Percentiles rank a stretch among this genome's conserved stretches.
Conservation (phyloP, 1,140 invertebrate genomes). For the Trinorchestia longiramus region DNA sequence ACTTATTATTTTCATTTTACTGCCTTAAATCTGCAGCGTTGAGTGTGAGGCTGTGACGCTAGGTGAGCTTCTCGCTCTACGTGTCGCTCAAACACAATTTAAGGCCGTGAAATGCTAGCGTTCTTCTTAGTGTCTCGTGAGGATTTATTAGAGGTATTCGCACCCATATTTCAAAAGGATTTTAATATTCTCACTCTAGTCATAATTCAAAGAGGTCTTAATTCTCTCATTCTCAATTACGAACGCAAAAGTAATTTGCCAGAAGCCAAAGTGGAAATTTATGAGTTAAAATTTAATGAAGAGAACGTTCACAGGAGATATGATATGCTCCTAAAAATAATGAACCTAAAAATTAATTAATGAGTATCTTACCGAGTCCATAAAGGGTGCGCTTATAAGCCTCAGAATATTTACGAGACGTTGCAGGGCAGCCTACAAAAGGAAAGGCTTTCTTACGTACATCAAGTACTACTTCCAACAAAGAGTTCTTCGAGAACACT, state of each 20-base stretch:
- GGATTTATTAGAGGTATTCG: background rate
- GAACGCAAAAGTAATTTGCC: background rate
- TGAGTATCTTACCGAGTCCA: background rate
- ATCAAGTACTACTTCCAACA: background rate
- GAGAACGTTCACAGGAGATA: background rate
- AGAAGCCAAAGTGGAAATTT: conserved; percentile 8
- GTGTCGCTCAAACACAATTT: background rate
- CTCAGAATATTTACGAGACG: background rate
- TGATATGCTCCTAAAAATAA: background rate
- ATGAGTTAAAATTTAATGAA: background rate
- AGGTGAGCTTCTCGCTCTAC: background rate
- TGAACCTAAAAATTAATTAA: background rate
- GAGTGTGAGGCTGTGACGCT: background rate
- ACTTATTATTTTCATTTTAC: background rate
- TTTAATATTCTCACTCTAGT: background rate
- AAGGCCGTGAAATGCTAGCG: background rate
- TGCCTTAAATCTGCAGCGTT: background rate
- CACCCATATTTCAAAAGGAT: background rate
- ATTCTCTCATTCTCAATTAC: conserved; percentile 9
- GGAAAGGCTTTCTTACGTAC: background rate
- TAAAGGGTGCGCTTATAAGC: background rate
- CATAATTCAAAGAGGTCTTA: background rate
- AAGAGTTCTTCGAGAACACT: background rate
- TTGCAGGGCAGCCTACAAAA: background rate
- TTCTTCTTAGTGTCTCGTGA: background rate